These are phyloP conservation scores for Astropecten irregularis DNA, from an alignment of 53 echinoderm and acorn worm species.

Conservation along the genomic window DNA sequence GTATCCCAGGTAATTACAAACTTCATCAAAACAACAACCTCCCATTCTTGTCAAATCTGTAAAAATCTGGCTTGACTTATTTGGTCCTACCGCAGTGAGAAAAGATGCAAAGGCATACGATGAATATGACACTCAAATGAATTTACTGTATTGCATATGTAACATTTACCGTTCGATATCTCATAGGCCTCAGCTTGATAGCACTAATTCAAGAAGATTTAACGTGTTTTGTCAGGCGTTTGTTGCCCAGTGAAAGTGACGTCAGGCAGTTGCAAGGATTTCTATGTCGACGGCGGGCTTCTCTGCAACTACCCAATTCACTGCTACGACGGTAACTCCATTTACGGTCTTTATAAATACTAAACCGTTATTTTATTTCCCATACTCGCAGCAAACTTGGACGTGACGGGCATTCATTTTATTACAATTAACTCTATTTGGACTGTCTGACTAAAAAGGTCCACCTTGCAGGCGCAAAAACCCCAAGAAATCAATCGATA, in stretches of 20 bases:
- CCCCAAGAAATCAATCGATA: no score
- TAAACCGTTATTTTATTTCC: not conserved
- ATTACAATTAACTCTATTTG: no score
- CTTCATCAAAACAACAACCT: not conserved
- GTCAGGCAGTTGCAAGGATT: not conserved
- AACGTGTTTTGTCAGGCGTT: not conserved
- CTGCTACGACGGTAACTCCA: slow-evolving; percentile 82
- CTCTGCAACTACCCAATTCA: slow-evolving; percentile 85
- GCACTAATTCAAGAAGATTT: not conserved
- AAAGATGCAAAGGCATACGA: not conserved
- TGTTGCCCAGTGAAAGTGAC: not conserved
- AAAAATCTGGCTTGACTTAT: not conserved
- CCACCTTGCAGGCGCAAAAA: no score
- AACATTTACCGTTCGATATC: not conserved
- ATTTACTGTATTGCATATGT: no score
- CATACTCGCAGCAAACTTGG: no score
- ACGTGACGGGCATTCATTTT: no score
- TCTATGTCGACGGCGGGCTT: slow-evolving; percentile 85
- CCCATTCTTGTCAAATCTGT: not conserved
- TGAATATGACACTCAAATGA: not conserved
- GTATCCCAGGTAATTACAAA: slow-evolving; percentile 80
- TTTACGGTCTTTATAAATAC: not conserved
- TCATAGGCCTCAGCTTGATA: not conserved
- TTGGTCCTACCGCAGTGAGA: not conserved
- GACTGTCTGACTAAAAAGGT: no score